A percentile compares a stretch with the other conserved stretches of the same genome.
These are phyloP conservation scores for Phaedon cochleariae DNA, from an alignment of 2,888 invertebrate genomes.

Conservation along the genomic window DNA sequence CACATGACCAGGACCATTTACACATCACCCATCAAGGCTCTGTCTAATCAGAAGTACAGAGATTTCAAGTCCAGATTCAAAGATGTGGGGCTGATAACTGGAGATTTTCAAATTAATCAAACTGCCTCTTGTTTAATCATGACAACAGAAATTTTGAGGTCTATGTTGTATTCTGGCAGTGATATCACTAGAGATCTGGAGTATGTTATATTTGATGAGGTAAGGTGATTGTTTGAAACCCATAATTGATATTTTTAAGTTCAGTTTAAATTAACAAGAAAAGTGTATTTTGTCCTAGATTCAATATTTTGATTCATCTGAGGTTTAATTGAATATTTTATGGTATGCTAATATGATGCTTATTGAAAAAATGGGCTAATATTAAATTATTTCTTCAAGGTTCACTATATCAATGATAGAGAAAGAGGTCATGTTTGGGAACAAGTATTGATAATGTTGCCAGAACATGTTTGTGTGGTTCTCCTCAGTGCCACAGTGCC, in stretches of 20 bases:
- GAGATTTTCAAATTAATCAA: constrained; percentile 94
- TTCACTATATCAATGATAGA: constrained; percentile 95
- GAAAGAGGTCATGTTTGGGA: constrained; percentile 98
- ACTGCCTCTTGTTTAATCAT: constrained; percentile 96
- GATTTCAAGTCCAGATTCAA: constrained; percentile 94
- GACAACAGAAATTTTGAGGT: constrained; percentile 98
- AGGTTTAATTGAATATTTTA: too few species aligned
- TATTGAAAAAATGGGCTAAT: too few species aligned
- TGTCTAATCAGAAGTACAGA: constrained; percentile 98
- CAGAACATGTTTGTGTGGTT: constrained; percentile 93
- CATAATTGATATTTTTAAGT: too few species aligned
- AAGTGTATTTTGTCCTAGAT: too few species aligned
- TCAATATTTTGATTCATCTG: too few species aligned
- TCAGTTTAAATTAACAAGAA: too few species aligned
- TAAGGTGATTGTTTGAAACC: too few species aligned
- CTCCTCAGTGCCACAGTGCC: constrained; percentile 98
- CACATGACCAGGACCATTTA: constrained; percentile 95
- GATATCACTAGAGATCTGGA: constrained; percentile 96
- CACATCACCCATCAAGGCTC: constrained; percentile 98
- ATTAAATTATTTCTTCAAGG: too few species aligned
- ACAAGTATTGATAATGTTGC: constrained; percentile 93
- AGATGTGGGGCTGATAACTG: constrained; percentile 93
- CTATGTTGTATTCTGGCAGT: constrained; percentile 95
- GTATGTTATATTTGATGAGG: constrained; percentile 99
- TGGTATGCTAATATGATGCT: too few species aligned